phyloP scores from a whole-genome alignment of 2,888 invertebrate genomes.

The Drosophila nr. fundita region DNA sequence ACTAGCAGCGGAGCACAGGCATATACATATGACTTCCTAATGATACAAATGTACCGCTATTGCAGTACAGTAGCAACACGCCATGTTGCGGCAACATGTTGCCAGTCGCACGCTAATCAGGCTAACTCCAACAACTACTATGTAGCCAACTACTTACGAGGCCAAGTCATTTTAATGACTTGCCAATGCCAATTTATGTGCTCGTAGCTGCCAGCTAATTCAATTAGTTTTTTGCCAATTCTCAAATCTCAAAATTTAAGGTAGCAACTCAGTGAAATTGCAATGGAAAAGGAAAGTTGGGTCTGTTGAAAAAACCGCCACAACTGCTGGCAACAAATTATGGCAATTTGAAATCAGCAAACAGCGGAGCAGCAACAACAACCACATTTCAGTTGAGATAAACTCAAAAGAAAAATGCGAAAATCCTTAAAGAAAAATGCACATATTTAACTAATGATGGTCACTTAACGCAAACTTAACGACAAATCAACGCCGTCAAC shows the following conservation, averaged over 20 bases:
- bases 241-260: constrained; percentile 51
- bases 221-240: constrained; percentile 49
- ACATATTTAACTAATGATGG: constrained; percentile 81
- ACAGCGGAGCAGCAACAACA: constrained; percentile 8
- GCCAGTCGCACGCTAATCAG: constrained; percentile 71
- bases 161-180: constrained; percentile 59
- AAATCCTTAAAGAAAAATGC: constrained; percentile 81
- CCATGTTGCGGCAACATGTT: constrained; percentile 66
- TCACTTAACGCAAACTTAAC: constrained; percentile 78
- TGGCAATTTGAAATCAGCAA: constrained; percentile 65
- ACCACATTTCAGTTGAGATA: constrained; percentile 42
- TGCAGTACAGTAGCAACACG: constrained; percentile 52
- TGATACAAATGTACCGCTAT: constrained; percentile 71
- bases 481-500: constrained; percentile 77
- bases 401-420: constrained; percentile 52
- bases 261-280: constrained; percentile 51
- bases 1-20: constrained; percentile 33
- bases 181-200: constrained; percentile 56
- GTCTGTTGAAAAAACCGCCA: constrained; percentile 6
- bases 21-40: constrained; percentile 45
- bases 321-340: constrained; percentile 67
- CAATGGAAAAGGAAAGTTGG: constrained; percentile 70
- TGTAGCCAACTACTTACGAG: constrained; percentile 22
- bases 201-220: constrained; percentile 52
- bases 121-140: constrained; percentile 46